These are phyloP conservation scores for Paraplagusia blochii DNA, from an alignment of 2,113 vertebrate genomes.

Conservation along the genomic window DNA sequence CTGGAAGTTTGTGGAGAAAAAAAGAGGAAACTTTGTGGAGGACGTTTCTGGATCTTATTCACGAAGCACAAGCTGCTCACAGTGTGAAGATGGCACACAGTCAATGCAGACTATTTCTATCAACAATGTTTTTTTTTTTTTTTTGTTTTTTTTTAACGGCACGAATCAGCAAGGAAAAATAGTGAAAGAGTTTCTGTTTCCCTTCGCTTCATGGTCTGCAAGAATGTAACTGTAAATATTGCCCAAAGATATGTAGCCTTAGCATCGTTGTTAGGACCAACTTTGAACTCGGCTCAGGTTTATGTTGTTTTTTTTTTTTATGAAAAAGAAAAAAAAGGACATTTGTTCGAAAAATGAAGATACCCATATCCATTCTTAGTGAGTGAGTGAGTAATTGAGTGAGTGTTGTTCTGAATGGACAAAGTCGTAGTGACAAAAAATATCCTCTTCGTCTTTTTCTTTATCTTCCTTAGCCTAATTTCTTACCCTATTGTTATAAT, in stretches of 20 bases:
- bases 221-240: constrained; percentile 66
- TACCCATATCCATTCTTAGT: constrained; percentile 71
- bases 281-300: too few species aligned
- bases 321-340: constrained; percentile 52
- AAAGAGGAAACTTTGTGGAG: constrained; percentile 78
- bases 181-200: constrained; percentile 59
- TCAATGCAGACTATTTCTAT: constrained; percentile 92
- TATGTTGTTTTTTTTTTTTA: background rate
- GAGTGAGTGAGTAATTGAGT: constrained; percentile 70
- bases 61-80: constrained; percentile 87
- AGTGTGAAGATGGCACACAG: constrained; percentile 89
- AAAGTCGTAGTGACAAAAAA: constrained; percentile 67
- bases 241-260: constrained; percentile 33
- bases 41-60: constrained; percentile 82
- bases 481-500: too few species aligned
- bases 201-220: constrained; percentile 65
- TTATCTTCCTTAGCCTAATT: too few species aligned
- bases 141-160: constrained; percentile 81
- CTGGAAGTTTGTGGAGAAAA: constrained; percentile 66
- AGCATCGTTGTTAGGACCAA: too few species aligned
- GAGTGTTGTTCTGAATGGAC: constrained; percentile 60
- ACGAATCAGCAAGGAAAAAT: constrained; percentile 66
- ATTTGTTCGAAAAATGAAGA: too few species aligned
- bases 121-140: constrained; percentile 49
- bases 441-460: constrained; percentile 58